Percentiles rank a stretch among this genome's conserved stretches.
These are phyloP conservation scores for Scleropages formosus DNA, from an alignment of 2,797 vertebrate species.

Conservation along the genomic window DNA sequence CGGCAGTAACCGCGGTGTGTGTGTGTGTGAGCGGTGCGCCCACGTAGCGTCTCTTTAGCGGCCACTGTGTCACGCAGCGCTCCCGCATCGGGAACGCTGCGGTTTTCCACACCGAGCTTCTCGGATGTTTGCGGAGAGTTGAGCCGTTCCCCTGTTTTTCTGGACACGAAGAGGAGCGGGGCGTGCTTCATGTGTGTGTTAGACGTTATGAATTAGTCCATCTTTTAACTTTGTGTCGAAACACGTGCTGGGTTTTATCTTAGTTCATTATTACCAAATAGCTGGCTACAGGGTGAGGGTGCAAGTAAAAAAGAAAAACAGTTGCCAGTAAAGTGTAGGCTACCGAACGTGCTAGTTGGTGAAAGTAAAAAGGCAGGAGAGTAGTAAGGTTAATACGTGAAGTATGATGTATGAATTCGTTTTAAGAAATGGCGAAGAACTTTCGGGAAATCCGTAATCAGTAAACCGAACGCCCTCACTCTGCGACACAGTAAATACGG, in stretches of 20 bases:
- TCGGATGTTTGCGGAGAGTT: neutral
- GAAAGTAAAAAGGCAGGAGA: too few relatives aligned
- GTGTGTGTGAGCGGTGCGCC: neutral
- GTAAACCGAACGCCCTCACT: too few relatives aligned
- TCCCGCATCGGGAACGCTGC: neutral
- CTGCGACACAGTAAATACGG: too few relatives aligned
- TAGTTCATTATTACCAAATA: too few relatives aligned
- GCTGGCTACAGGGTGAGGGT: too few relatives aligned
- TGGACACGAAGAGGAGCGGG: neutral
- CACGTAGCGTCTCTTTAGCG: neutral
- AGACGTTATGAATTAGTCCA: constrained; percentile 20
- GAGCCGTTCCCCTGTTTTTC: neutral
- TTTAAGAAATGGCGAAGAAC: too few relatives aligned
- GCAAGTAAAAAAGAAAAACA: too few relatives aligned
- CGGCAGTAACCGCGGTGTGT: too few relatives aligned
- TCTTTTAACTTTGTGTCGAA: constrained; percentile 3
- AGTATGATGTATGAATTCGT: too few relatives aligned
- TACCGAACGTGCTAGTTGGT: neutral
- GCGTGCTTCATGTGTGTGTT: neutral
- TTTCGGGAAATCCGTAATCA: too few relatives aligned
- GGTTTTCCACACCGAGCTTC: constrained; percentile 19
- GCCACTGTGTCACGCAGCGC: constrained; percentile 3
- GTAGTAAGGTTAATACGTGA: too few relatives aligned
- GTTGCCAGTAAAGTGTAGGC: too few relatives aligned
- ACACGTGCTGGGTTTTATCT: constrained; percentile 18